Evolutionary conservation across 2,797 vertebrate species (phyloP).

Genomic region (Xyrichtys novacula): DNA sequence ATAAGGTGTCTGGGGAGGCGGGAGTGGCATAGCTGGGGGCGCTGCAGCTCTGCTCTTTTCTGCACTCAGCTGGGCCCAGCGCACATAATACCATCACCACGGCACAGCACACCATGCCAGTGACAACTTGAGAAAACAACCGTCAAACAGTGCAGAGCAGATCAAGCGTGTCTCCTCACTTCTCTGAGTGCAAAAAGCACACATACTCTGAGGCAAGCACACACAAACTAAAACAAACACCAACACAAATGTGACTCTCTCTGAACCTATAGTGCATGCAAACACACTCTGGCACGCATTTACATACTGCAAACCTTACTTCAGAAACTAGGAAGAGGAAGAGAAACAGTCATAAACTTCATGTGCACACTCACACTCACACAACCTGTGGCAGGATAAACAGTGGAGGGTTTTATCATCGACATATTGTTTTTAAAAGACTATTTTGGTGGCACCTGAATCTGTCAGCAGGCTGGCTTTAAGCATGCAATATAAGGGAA

Average conservation of each 20-base stretch:
- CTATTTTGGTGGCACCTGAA: constrained; percentile 27
- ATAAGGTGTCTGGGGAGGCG: constrained; percentile 90
- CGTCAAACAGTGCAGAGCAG: constrained; percentile 89
- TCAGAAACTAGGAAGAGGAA: constrained; percentile 15
- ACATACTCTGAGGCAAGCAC: constrained; percentile 45
- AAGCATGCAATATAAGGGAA: constrained; percentile 30
- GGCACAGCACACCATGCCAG: constrained; percentile 85
- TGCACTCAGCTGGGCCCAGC: constrained; percentile 78
- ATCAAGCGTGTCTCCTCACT: constrained; percentile 87
- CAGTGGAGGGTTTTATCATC: background rate
- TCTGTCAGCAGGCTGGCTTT: constrained; percentile 29
- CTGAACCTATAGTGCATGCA: constrained; percentile 13
- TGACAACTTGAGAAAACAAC: constrained; percentile 97
- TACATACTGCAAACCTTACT: background rate
- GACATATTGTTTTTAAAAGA: constrained; percentile 1
- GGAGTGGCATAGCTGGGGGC: constrained; percentile 77
- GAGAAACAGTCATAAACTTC: constrained; percentile 1
- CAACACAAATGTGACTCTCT: constrained; percentile 32
- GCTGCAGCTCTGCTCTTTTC: constrained; percentile 78
- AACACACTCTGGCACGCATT: constrained; percentile 14
- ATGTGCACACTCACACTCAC: constrained; percentile 5
- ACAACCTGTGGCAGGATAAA: constrained; percentile 1
- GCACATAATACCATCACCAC: constrained; percentile 82
- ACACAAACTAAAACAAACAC: constrained; percentile 66
- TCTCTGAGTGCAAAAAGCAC: constrained; percentile 84